Evolutionary conservation across 2,113 vertebrate genomes (phyloP), one percentile per base, ranked within the genome.

Genomic region (Porphyrio hochstetteri): DNA sequence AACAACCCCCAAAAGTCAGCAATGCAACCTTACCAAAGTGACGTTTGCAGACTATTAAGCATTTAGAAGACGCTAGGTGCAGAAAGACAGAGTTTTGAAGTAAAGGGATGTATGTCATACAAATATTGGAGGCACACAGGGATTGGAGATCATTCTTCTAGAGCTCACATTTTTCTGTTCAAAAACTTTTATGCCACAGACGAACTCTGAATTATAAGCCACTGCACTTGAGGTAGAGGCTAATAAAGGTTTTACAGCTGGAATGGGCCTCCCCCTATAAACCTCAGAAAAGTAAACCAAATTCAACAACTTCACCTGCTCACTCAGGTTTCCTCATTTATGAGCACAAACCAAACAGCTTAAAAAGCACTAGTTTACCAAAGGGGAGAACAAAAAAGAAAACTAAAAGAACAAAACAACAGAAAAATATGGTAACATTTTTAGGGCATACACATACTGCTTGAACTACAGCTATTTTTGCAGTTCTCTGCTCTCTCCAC

Each of bases 231-330:
- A 11, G 5, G 18, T 55, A 60, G 67, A 90, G 21, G 18, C 50
- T 17, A 68, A 12, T 79, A 56, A 69, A 81, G 48, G 35, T 52
- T 92, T 55, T 77, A 61, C 19, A 90, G 27, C 17, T 76, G 70
- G 79, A 82, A 85, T 93, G 14, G 9, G 79, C 67, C 90, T 95
- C 93, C 93, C 84, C 92, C 82, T 63, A 88, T 85, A 91, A 92
- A 50, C 53, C 48, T 57, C 63, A 76, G 79, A 57, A 90, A 85
- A 79, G 52, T 82, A 84, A 94, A 91, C 56, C 25, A 42, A 71
- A 61, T 48, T 48, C 67, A 91, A 71, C 56, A 75, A 18, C 50
- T 72, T 69, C 25, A 61, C 16, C 18, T 76, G 44, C 57, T 85
- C 42, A 38, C 21, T 57, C 46, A 31, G 33, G 53, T 81, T 84